Conservation (phyloP, 2,113 vertebrate species). For the Calidris pugnax region DNA sequence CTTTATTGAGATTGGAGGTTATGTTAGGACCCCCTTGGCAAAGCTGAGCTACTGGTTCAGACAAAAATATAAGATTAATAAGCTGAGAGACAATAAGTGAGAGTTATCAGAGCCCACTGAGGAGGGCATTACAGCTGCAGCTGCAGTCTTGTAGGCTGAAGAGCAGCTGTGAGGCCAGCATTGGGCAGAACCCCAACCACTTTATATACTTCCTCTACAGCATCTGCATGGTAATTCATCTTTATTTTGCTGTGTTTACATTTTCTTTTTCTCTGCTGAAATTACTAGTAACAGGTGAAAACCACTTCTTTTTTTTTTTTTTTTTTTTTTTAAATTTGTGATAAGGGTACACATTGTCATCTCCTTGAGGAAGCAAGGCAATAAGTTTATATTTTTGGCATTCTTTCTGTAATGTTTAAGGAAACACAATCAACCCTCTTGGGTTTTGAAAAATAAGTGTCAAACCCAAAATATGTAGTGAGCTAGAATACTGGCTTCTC, state of each 20-base stretch:
- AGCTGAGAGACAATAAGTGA: background rate
- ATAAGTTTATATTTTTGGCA: background rate
- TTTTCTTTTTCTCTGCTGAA: background rate
- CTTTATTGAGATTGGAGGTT: background rate
- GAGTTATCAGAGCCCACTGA: background rate
- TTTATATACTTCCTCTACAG: background rate
- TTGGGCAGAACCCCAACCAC: background rate
- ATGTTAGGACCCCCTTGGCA: background rate
- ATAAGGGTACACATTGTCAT: background rate
- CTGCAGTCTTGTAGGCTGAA: background rate
- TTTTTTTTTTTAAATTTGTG: background rate
- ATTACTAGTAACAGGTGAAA: background rate
- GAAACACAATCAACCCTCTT: background rate
- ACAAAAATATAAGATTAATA: background rate
- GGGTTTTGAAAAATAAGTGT: background rate
- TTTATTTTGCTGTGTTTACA: background rate
- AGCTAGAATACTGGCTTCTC: background rate
- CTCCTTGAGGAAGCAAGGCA: constrained; percentile 10
- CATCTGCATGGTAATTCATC: background rate
- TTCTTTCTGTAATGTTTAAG: constrained; percentile 11
- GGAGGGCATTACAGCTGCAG: background rate
- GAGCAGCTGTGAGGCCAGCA: background rate
- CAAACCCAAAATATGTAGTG: background rate
- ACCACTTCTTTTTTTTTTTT: background rate
- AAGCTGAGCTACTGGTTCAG: background rate